Evolutionary conservation across 1,140 invertebrate genomes (phyloP), one percentile per base, ranked within the genome.

Genomic region (Drosophila seguyi): DNA sequence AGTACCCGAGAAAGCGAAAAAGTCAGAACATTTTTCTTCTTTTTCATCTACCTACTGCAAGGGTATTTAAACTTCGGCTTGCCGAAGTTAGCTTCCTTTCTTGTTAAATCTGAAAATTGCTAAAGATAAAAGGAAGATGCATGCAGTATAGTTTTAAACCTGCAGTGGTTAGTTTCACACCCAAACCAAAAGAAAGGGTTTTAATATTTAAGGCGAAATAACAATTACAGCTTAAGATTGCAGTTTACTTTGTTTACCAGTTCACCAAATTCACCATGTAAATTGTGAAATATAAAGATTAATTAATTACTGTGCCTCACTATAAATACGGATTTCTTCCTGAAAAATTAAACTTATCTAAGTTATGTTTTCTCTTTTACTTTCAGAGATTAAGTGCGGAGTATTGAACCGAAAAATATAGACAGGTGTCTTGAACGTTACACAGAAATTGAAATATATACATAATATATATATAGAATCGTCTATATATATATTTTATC

Each of bases 341-440:
- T 7, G 0, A 42, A 16, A 0, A n/a, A 31, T 22, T 1, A n/a
- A 16, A 14, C 13, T 44, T n/a, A 55, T 45, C 1, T 22, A 16
- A 10, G 0, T 16, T 6, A 31, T 25, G 5, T 27, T 11, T 34
- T 13, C 14, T 22, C 1, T 11, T 73, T 0, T n/a, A 16, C 14
- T 74, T 75, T 18, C 60, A 75, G 69, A 45, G 29, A 63, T 41
- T 74, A 18, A 38, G 48, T 73, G 48, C 25, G 14, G 53, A 25
- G 11, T 14, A 45, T 44, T 42, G 25, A 59, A 25, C 42, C 2
- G 3, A 18, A 22, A 6, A 16, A 27, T 22, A 18, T 34, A 71
- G 31, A 48, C n/a, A n/a, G 16, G 22, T 16, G 29, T 18, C 13
- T n/a, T 4, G 27, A 18, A 42, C 38, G 7, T 44, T 44, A 31